phyloP scores from a whole-genome alignment of 2,113 vertebrate genomes.

The Tachysurus vachellii region DNA sequence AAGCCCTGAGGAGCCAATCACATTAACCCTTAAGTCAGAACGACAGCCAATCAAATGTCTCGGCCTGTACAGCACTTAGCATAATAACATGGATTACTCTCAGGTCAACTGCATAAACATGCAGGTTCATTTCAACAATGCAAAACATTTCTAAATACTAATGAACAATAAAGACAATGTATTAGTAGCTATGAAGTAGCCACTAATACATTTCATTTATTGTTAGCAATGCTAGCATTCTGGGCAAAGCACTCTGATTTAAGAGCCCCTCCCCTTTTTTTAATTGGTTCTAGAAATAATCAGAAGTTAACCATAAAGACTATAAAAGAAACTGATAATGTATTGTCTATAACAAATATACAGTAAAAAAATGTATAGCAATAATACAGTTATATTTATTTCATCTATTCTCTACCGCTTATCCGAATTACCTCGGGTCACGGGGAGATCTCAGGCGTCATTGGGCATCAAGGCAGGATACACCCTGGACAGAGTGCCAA shows the following conservation, averaged over 20 bases:
- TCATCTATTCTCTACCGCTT: no score
- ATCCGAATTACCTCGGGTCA: no score
- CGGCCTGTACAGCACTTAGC: not conserved
- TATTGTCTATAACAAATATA: not conserved
- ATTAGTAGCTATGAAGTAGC: no score
- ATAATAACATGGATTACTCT: not conserved
- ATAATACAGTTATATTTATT: no score
- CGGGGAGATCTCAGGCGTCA: no score
- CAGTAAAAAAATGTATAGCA: not conserved
- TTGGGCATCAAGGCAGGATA: no score
- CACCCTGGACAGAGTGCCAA: no score
- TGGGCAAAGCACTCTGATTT: not conserved
- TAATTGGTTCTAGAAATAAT: not conserved
- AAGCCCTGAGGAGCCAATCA: slow-evolving; percentile 80
- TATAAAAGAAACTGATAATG: not conserved
- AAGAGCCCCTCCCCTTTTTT: not conserved
- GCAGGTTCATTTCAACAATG: not conserved
- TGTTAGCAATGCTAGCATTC: not conserved
- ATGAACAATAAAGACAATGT: not conserved
- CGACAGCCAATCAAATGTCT: slow-evolving; percentile 32
- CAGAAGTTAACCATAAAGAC: not conserved
- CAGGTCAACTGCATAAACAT: not conserved
- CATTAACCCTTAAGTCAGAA: slow-evolving; percentile 4
- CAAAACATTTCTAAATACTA: not conserved
- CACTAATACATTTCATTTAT: not conserved